A percentile compares a stretch with the other conserved stretches of the same genome.
Evolutionary conservation across 2,888 invertebrate species (phyloP).

Genomic region (Plusia festucae): DNA sequence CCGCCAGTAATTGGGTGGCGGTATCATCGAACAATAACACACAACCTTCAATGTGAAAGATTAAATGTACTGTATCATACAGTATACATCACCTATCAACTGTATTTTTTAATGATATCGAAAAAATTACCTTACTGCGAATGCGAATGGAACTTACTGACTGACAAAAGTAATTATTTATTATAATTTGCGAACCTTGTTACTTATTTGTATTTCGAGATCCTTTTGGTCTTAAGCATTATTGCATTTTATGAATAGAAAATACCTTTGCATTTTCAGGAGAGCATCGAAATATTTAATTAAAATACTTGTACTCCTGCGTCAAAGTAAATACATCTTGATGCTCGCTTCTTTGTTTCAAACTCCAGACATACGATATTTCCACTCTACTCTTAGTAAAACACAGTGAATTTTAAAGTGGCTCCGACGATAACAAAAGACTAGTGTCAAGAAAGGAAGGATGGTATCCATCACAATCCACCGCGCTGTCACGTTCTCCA

Average conservation of each 20-base stretch:
- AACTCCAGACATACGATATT: conserved; percentile 32
- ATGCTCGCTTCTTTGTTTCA: conserved; percentile 26
- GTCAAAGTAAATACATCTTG: conserved; percentile 2
- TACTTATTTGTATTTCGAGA: neutral
- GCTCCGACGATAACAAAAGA: conserved; percentile 50
- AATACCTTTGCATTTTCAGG: neutral
- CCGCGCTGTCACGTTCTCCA: conserved; percentile 50
- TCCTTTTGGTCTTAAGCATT: neutral
- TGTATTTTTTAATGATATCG: too few species aligned
- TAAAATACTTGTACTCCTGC: neutral
- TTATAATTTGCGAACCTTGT: neutral
- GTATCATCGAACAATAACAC: too few species aligned
- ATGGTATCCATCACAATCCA: conserved; percentile 59
- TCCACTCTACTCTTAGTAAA: conserved; percentile 36
- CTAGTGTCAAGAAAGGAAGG: conserved; percentile 59
- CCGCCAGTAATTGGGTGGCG: too few species aligned
- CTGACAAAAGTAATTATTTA: neutral
- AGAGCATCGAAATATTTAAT: neutral
- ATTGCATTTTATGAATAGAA: neutral
- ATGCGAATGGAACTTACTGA: neutral
- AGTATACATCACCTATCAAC: too few species aligned
- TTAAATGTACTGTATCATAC: too few species aligned
- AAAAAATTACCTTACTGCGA: too few species aligned
- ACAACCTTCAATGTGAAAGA: too few species aligned
- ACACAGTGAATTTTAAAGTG: conserved; percentile 56